Evolutionary conservation across 2,113 vertebrate genomes (phyloP).

Genomic region (Ageneiosus marmoratus): DNA sequence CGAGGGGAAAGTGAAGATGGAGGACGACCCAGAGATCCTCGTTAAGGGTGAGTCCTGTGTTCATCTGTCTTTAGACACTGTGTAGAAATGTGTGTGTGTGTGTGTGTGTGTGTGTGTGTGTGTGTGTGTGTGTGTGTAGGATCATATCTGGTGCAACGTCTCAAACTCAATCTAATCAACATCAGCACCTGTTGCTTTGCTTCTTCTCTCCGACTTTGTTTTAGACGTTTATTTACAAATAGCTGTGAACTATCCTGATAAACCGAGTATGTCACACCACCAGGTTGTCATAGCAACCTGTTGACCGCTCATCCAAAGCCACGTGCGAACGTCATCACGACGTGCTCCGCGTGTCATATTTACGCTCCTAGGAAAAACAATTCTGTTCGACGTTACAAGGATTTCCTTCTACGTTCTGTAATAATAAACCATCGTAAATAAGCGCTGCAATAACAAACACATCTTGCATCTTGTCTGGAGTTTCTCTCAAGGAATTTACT

Average conservation of each 20-base stretch:
- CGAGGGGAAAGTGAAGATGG: constrained; percentile 76
- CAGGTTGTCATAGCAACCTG: background rate
- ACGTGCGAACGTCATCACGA: too few relatives aligned
- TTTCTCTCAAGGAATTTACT: background rate
- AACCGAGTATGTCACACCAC: background rate
- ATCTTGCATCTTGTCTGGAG: background rate
- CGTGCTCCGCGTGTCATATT: too few relatives aligned
- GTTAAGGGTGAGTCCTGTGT: constrained; percentile 82
- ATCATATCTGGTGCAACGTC: background rate
- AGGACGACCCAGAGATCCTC: constrained; percentile 81
- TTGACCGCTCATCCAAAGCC: background rate
- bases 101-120: constrained; percentile 3
- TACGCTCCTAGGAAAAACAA: too few relatives aligned
- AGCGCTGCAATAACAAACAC: too few relatives aligned
- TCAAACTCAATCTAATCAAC: background rate
- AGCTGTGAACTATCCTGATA: background rate
- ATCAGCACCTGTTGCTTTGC: background rate
- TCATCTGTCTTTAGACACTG: background rate
- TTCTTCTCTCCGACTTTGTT: too few relatives aligned
- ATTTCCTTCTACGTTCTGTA: too few relatives aligned
- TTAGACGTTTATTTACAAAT: too few relatives aligned
- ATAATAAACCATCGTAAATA: too few relatives aligned
- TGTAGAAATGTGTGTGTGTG: background rate
- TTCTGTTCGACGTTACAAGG: too few relatives aligned
- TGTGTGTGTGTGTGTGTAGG: background rate